phyloP scores from a whole-genome alignment of 2,113 vertebrate species.

The Phalacrocorax carbo region DNA sequence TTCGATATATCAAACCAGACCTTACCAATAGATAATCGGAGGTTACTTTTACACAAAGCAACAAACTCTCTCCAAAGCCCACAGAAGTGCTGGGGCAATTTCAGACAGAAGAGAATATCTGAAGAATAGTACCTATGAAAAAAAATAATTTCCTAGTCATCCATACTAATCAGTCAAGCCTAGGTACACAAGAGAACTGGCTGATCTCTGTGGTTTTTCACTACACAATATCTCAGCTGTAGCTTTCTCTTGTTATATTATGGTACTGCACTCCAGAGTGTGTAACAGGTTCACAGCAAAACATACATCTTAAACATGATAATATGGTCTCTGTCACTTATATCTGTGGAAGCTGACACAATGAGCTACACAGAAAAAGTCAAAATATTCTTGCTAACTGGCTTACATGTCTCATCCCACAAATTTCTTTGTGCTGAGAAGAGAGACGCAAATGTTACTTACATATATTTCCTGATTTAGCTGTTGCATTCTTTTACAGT shows the following conservation, averaged over 20 bases:
- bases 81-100: neutral
- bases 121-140: neutral
- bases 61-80: neutral
- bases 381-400: neutral
- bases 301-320: neutral
- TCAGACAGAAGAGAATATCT: neutral
- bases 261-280: neutral
- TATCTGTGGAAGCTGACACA: neutral
- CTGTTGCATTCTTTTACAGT: neutral
- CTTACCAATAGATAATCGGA: neutral
- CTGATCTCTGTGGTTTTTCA: neutral
- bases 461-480: neutral
- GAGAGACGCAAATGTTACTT: neutral
- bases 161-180: neutral
- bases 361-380: neutral
- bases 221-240: neutral
- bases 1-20: neutral
- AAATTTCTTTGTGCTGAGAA: neutral
- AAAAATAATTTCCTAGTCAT: neutral
- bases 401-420: neutral
- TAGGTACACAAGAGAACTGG: neutral
- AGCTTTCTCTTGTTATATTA: neutral
- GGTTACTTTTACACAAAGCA: neutral
- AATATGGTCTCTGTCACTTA: neutral
- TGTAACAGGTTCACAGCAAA: neutral